Base-by-base conservation (phyloP, 2,113 vertebrate species). In the Mastomys natalensis region DNA sequence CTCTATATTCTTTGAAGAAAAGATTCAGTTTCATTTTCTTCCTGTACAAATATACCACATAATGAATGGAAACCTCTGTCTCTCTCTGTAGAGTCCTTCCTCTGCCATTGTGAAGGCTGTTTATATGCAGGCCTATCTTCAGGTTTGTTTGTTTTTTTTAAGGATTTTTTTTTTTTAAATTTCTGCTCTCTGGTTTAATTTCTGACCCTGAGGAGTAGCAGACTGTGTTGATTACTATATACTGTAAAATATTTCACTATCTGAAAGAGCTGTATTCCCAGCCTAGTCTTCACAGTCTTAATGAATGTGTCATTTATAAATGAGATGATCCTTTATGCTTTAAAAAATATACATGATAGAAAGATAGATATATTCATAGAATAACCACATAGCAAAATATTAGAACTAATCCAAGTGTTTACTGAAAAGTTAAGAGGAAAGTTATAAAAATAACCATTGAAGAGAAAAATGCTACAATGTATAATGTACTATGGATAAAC, bases 161-260 rank as follows among this genome's bases (percentile, higher is more conserved):
- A n/a, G n/a, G n/a, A n/a, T n/a, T n/a, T 88, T 53, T 48, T 87
- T 66, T 22, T 66, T 24, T 66, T 66, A 13, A 31, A 68, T 87
- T 87, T 51, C 21, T 72, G 34, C 22, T 77, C 26, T 87, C n/a
- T 86, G 66, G 60, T 58, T 81, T 90, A 89, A 94, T 77, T 96
- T 93, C 58, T 92, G 6, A 37, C 31, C 34, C 5, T 31, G 31
- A 78, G 24, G 24, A 55, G 31, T 45, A 51, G 2, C 10, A 84
- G 15, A 95, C 51, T 58, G 48, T 85, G 29, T 78, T 80, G 58
- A 91, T 68, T 37, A 70, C 7, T 55, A 55, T 0, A 15, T 10
- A 40, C 76, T 95, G 29, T 70, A 85, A 93, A 92, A n/a, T 91
- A 86, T 92, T 91, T 88, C 29, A 5, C 21, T 92, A 58, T 89